These are phyloP conservation scores for Iselma pallidipennis DNA, from an alignment of 2,888 invertebrate genomes.

Conservation along the genomic window DNA sequence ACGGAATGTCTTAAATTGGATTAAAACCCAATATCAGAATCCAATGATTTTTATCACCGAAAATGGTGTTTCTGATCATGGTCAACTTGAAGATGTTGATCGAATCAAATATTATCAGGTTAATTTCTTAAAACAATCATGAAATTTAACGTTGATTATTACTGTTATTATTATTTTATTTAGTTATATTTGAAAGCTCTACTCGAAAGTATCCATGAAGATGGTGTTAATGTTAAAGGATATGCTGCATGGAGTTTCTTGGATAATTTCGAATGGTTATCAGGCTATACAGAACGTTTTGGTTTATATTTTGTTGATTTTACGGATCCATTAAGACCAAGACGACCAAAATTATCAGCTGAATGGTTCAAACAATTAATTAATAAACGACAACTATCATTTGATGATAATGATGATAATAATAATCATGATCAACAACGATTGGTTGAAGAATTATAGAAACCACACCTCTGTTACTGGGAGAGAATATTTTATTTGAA, in stretches of 20 bases:
- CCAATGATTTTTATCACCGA: conserved; percentile 62
- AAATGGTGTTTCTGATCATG: conserved; percentile 61
- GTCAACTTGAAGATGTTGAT: conserved; percentile 56
- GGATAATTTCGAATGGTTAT: conserved; percentile 77
- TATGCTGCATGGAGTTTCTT: conserved; percentile 75
- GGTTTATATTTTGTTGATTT: neutral
- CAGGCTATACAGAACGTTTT: conserved; percentile 61
- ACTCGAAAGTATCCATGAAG: conserved; percentile 57
- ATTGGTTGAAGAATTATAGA: neutral
- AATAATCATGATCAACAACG: neutral
- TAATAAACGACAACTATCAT: neutral
- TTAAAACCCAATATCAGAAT: conserved; percentile 52
- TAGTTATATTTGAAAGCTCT: conserved; percentile 31
- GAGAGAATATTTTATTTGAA: too few species aligned
- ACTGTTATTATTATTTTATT: neutral
- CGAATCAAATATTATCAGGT: conserved; percentile 49
- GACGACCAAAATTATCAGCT: neutral
- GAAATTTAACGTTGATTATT: neutral
- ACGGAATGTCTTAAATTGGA: conserved; percentile 59
- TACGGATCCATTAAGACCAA: neutral
- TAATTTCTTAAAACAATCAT: neutral
- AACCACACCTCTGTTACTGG: neutral
- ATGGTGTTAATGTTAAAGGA: conserved; percentile 61
- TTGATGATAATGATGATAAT: neutral
- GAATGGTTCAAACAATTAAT: neutral